These are phyloP conservation scores for Gasterosteus aculeatus DNA, from an alignment of 2,113 vertebrate genomes.

Conservation along the genomic window DNA sequence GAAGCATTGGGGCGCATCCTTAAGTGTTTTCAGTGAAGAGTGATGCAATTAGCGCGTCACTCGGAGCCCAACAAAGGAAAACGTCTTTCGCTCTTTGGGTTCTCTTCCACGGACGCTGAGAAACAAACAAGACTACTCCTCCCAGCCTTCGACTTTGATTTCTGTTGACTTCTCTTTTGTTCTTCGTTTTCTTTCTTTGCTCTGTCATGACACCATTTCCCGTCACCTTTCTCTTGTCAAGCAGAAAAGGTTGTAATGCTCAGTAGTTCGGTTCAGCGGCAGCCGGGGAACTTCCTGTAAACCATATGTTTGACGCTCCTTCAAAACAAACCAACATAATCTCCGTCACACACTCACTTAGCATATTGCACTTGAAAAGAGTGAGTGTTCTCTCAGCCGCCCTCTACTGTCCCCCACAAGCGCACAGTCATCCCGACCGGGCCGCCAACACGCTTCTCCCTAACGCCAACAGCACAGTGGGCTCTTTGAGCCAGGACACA, in stretches of 20 bases:
- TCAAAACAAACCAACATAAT: constrained; percentile 62
- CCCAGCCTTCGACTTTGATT: not conserved
- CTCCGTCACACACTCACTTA: constrained; percentile 53
- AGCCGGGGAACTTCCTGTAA: constrained; percentile 30
- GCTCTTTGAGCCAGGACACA: constrained; percentile 57
- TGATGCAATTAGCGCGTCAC: constrained; percentile 30
- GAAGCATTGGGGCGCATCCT: not conserved
- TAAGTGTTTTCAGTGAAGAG: constrained; percentile 24
- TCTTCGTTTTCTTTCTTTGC: not conserved
- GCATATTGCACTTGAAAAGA: constrained; percentile 70
- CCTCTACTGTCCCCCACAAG: constrained; percentile 27
- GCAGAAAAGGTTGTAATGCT: constrained; percentile 9
- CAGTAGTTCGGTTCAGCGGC: constrained; percentile 16
- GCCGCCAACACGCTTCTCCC: constrained; percentile 50
- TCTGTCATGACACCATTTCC: not conserved
- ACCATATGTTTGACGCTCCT: constrained; percentile 47
- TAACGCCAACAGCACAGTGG: constrained; percentile 59
- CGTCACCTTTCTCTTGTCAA: not conserved
- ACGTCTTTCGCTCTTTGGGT: not conserved
- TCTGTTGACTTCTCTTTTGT: not conserved
- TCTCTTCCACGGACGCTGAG: not conserved
- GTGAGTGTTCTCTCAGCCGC: constrained; percentile 61
- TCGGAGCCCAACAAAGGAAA: constrained; percentile 18
- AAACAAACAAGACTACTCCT: not conserved
- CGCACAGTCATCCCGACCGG: constrained; percentile 47